Evolutionary conservation across 1,140 invertebrate species (phyloP).

Genomic region (Camponotus vicinus): DNA sequence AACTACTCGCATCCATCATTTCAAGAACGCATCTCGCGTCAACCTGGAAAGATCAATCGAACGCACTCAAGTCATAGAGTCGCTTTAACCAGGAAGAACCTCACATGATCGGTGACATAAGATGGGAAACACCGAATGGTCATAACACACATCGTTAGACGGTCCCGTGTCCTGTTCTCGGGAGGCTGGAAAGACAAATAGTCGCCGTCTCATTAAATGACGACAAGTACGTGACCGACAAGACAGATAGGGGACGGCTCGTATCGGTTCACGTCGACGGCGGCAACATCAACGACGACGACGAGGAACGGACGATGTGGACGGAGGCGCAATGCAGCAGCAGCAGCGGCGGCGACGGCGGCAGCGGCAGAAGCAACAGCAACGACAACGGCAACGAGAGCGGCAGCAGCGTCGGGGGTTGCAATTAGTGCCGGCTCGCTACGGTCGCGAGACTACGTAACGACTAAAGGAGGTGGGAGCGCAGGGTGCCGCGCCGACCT

Average conservation of each 20-base stretch:
- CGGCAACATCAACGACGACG: not conserved
- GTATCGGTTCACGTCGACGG: slow-evolving; percentile 19
- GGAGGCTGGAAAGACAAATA: slow-evolving; percentile 40
- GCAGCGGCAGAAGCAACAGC: slow-evolving; percentile 42
- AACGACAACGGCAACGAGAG: slow-evolving; percentile 43
- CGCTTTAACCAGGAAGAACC: not conserved
- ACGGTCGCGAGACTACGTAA: slow-evolving; percentile 69
- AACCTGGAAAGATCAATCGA: not conserved
- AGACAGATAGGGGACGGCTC: slow-evolving; percentile 30
- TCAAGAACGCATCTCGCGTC: slow-evolving; percentile 1
- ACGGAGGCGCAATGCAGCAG: slow-evolving; percentile 69
- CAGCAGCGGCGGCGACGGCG: slow-evolving; percentile 8
- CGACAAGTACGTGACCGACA: slow-evolving; percentile 40
- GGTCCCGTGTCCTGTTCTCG: slow-evolving; percentile 18
- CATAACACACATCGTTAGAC: slow-evolving; percentile 8
- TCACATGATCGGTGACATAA: not conserved
- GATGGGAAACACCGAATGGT: slow-evolving; percentile 3
- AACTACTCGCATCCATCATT: slow-evolving; percentile 23
- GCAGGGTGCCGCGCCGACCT: slow-evolving; percentile 22
- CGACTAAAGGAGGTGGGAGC: slow-evolving; percentile 63
- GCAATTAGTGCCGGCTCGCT: slow-evolving; percentile 72
- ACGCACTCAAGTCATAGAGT: not conserved
- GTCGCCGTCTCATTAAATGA: slow-evolving; percentile 40
- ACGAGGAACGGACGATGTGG: slow-evolving; percentile 61
- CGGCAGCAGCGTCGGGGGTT: slow-evolving; percentile 56